Evolutionary conservation across 2,888 invertebrate species (phyloP), one percentile per base, ranked within the genome.

Genomic region (Volucella zonaria): DNA sequence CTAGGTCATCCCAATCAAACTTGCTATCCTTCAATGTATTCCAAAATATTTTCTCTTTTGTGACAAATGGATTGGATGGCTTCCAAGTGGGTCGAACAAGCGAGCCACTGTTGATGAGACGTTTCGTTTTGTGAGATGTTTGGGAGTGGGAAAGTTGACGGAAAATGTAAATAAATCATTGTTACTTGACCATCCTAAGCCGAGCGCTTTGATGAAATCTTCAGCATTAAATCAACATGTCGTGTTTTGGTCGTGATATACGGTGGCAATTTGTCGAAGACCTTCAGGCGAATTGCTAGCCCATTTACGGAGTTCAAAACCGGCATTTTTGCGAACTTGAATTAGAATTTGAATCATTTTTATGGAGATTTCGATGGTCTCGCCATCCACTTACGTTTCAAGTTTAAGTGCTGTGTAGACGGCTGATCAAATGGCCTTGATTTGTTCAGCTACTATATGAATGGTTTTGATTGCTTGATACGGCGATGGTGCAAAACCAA

Each of bases 391-490:
- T 42, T 45, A 31, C n/a, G 58, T 18, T 49, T 47, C 58, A 58
- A 1, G 23, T 23, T 23, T 23, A 1, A 23, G n/a, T 45, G 45
- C n/a, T 3, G 8, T 45, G n/a, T n/a, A 45, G 2, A 45, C 45
- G 45, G 10, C 45, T 45, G 45, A 8, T 4, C 2, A 45, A 23
- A 45, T 42, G 10, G n/a, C 1, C 42, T 68, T 68, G 18, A 49
- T 54, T 66, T 75, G 49, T 40, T 75, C 58, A n/a, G 66, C 75
- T 52, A 66, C 11, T 15, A 23, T 42, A 47, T 66, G 66, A 58
- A 66, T 66, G 38, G 58, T 75, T 75, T 75, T 66, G 15, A 75
- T 66, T 51, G 66, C 75, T 18, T 62, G 49, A 42, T 66, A 66
- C 12, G 66, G 64, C 23, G 66, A 75, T 58, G 68, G 43, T 42